phyloP scores from a whole-genome alignment of 2,113 vertebrate species.

The Felis chaus region DNA sequence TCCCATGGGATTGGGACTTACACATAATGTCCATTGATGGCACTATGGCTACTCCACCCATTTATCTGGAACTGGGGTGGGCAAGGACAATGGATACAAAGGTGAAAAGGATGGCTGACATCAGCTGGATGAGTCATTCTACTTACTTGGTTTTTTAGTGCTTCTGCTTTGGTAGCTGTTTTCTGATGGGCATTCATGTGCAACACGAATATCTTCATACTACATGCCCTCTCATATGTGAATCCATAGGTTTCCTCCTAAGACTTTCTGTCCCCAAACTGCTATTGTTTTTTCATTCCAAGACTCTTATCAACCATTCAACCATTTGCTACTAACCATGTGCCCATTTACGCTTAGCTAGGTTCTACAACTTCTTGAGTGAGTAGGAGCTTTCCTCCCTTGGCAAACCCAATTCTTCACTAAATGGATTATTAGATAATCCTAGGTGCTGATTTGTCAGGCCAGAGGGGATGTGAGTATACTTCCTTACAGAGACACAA shows the following conservation, averaged over 20 bases:
- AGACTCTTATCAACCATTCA: background rate
- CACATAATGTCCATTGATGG: background rate
- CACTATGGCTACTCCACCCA: background rate
- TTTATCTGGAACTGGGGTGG: background rate
- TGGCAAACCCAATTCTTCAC: background rate
- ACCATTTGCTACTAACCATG: background rate
- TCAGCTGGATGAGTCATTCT: background rate
- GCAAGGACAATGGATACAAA: background rate
- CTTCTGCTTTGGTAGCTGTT: background rate
- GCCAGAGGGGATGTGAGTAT: background rate
- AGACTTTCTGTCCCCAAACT: background rate
- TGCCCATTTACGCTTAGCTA: background rate
- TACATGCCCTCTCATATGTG: background rate
- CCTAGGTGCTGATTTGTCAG: background rate
- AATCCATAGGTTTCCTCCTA: background rate
- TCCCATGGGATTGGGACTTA: background rate
- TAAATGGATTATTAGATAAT: background rate
- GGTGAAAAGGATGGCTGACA: background rate
- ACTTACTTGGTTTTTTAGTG: background rate
- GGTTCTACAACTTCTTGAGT: background rate
- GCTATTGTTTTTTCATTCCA: background rate
- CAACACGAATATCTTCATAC: background rate
- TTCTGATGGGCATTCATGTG: background rate
- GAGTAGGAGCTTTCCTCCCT: background rate
- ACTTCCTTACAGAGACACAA: background rate